phyloP scores from a whole-genome alignment of 2,797 vertebrate genomes.

The Heterohyrax brucei region DNA sequence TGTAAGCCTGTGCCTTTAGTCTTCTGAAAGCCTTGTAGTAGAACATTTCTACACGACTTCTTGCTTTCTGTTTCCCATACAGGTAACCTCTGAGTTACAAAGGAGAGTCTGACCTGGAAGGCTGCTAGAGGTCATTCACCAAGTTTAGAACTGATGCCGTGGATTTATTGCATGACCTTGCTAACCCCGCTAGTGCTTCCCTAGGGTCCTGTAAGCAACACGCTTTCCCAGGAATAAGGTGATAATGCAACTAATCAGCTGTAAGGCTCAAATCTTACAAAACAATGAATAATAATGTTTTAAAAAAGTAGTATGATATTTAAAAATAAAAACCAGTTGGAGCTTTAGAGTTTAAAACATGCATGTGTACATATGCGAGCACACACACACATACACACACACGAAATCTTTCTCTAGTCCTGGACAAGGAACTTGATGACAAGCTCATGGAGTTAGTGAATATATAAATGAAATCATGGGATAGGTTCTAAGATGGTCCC shows the following conservation, averaged over 20 bases:
- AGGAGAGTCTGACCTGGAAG: background rate
- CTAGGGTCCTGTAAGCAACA: background rate
- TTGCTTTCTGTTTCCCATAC: background rate
- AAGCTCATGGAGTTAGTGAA: conserved; percentile 16
- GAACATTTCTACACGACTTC: background rate
- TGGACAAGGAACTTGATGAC: conserved; percentile 9
- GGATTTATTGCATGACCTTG: conserved; percentile 34
- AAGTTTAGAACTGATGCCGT: background rate
- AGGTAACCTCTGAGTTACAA: background rate
- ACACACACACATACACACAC: background rate
- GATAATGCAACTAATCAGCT: conserved; percentile 27
- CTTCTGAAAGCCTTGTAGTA: conserved; percentile 17
- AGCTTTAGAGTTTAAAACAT: background rate
- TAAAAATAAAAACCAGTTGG: background rate
- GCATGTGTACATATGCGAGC: no score
- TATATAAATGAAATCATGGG: background rate
- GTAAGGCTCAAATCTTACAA: conserved; percentile 17
- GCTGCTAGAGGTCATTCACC: background rate
- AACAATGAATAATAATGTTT: conserved; percentile 30
- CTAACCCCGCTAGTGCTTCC: background rate
- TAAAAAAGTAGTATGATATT: background rate
- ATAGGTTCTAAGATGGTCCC: background rate
- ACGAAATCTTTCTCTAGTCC: background rate
- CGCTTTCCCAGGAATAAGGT: conserved; percentile 58
- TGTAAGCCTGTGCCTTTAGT: background rate